phyloP scores from a whole-genome alignment of 2,113 vertebrate species.

The Oenanthe melanoleuca region DNA sequence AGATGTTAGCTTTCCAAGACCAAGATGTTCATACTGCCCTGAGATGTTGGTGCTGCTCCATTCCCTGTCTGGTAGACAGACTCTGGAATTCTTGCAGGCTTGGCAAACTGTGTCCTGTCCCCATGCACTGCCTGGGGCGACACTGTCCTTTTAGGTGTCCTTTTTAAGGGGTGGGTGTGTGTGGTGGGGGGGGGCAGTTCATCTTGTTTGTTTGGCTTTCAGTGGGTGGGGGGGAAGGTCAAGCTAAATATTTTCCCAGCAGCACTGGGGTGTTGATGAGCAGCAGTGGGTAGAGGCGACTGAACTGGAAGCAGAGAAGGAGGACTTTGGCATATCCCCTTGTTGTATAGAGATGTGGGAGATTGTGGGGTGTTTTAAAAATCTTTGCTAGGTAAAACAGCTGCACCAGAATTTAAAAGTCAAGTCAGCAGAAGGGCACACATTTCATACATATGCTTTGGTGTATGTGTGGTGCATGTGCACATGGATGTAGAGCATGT shows the following conservation, averaged over 20 bases:
- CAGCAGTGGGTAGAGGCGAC: background rate
- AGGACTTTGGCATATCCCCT: background rate
- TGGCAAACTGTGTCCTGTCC: background rate
- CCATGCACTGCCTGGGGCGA: background rate
- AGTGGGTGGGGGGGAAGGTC: background rate
- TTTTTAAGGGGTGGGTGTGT: background rate
- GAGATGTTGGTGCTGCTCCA: background rate
- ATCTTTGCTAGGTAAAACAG: background rate
- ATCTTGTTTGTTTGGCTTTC: background rate
- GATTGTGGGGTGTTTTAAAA: background rate
- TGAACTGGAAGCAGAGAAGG: background rate
- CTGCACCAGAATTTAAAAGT: background rate
- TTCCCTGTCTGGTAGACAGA: background rate
- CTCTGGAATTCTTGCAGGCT: background rate
- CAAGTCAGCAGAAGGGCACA: background rate
- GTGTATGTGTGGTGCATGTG: background rate
- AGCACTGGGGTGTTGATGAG: background rate
- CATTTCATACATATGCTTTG: background rate
- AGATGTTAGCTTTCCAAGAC: background rate
- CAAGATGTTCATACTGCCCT: background rate
- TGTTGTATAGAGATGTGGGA: background rate
- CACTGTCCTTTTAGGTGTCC: background rate
- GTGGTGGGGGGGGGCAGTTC: background rate
- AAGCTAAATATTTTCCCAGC: background rate
- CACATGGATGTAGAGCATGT: rapidly evolving